Percentiles rank a stretch among this genome's conserved stretches.
Conservation (phyloP, 2,888 invertebrate genomes). For the Actias luna region DNA sequence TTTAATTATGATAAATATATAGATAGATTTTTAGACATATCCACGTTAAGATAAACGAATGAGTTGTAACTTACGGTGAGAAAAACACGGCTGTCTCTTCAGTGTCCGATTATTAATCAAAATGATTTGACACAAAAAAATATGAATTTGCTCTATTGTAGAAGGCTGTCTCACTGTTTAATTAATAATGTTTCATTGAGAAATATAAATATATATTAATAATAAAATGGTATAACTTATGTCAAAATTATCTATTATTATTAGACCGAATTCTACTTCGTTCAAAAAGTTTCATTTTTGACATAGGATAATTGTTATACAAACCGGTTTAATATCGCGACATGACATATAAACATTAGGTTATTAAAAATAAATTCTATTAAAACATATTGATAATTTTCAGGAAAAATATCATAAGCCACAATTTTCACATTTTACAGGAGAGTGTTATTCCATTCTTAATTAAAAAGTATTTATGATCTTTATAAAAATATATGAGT, state of each 20-base stretch:
- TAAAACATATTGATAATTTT: no score
- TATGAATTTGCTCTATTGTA: conserved; percentile 56
- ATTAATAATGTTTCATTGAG: conserved; percentile 14
- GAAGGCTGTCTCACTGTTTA: conserved; percentile 35
- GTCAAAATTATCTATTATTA: background rate
- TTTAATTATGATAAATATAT: background rate
- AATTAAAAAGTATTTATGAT: no score
- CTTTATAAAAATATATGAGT: no score
- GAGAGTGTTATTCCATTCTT: no score
- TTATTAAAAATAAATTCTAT: no score
- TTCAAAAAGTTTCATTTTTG: no score
- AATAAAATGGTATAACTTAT: background rate
- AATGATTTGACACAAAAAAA: conserved; percentile 67
- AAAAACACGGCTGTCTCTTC: conserved; percentile 69
- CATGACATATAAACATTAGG: no score
- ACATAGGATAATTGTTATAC: no score
- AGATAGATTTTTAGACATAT: conserved; percentile 36
- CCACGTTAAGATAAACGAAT: conserved; percentile 60
- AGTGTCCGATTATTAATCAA: conserved; percentile 69
- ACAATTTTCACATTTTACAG: no score
- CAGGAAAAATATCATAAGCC: no score
- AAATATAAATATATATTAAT: background rate
- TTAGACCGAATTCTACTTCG: background rate
- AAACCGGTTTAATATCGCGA: no score
- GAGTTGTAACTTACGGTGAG: conserved; percentile 72